Conservation (phyloP, 1,140 invertebrate species). For the Cheumatopsyche charites region DNA sequence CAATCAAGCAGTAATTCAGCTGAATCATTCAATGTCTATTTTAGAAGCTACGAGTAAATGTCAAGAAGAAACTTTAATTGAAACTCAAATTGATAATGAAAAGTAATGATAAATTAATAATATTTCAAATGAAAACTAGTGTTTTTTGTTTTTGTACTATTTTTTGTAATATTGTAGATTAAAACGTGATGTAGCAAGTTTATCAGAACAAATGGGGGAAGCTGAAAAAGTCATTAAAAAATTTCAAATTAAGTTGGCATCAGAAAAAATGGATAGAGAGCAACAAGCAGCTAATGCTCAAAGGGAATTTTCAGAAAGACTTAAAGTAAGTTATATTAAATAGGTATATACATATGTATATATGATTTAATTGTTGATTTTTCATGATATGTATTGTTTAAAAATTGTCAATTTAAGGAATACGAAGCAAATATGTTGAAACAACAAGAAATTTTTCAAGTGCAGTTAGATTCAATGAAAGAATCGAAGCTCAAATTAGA, state of each 20-base stretch:
- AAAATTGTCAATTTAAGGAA: constrained; percentile 35
- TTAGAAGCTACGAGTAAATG: constrained; percentile 56
- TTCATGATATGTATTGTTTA: background rate
- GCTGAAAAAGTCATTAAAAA: constrained; percentile 56
- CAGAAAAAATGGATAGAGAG: constrained; percentile 56
- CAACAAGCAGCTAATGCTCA: constrained; percentile 55
- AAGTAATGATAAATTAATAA: constrained; percentile 49
- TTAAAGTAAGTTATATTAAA: constrained; percentile 51
- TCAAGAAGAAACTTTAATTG: constrained; percentile 58
- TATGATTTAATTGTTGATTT: background rate
- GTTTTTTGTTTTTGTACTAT: constrained; percentile 7
- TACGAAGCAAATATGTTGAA: constrained; percentile 34
- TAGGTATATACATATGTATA: constrained; percentile 7
- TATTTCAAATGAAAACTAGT: background rate
- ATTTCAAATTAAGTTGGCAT: constrained; percentile 57
- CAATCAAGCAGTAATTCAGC: constrained; percentile 56
- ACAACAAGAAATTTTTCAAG: background rate
- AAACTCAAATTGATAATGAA: constrained; percentile 58
- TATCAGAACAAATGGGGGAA: constrained; percentile 58
- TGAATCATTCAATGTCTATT: constrained; percentile 58
- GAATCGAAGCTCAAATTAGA: constrained; percentile 1
- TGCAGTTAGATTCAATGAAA: constrained; percentile 11
- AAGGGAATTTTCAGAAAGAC: constrained; percentile 53
- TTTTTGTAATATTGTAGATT: constrained; percentile 34
- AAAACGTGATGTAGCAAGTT: constrained; percentile 47